A percentile compares a stretch with the other conserved stretches of the same genome.
These are phyloP conservation scores for Spilogale gracilis DNA, from an alignment of 2,113 vertebrate genomes.

Conservation along the genomic window DNA sequence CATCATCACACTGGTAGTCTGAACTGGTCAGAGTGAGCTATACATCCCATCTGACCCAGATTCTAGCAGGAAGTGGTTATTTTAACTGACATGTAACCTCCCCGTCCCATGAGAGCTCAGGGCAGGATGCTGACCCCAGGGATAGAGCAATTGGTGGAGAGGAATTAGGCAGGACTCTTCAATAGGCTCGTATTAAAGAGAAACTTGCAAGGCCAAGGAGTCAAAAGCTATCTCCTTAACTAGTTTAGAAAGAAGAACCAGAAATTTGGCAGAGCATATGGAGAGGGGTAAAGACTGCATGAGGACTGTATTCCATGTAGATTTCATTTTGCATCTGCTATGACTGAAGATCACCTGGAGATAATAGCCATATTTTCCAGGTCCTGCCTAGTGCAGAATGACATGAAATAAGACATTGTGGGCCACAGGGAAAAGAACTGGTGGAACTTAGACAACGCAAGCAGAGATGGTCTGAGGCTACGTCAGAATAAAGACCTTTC, in stretches of 20 bases:
- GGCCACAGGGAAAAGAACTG: background rate
- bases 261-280: background rate
- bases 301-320: background rate
- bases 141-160: background rate
- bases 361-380: background rate
- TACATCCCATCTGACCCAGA: background rate
- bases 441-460: background rate
- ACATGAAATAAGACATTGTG: background rate
- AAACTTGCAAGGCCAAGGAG: background rate
- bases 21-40: background rate
- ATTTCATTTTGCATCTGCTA: background rate
- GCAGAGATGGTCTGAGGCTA: background rate
- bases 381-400: background rate
- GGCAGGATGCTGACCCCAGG: background rate
- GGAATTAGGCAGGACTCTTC: background rate
- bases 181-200: background rate
- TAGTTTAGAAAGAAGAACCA: background rate
- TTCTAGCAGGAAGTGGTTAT: constrained; percentile 13
- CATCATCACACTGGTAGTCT: background rate
- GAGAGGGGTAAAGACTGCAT: background rate
- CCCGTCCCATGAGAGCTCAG: background rate
- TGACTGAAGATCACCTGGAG: background rate
- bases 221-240: background rate
- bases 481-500: background rate
- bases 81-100: background rate